A percentile compares a stretch with the other conserved stretches of the same genome.
These are phyloP conservation scores for Brachyptera risi DNA, from an alignment of 2,888 invertebrate species.

Conservation along the genomic window DNA sequence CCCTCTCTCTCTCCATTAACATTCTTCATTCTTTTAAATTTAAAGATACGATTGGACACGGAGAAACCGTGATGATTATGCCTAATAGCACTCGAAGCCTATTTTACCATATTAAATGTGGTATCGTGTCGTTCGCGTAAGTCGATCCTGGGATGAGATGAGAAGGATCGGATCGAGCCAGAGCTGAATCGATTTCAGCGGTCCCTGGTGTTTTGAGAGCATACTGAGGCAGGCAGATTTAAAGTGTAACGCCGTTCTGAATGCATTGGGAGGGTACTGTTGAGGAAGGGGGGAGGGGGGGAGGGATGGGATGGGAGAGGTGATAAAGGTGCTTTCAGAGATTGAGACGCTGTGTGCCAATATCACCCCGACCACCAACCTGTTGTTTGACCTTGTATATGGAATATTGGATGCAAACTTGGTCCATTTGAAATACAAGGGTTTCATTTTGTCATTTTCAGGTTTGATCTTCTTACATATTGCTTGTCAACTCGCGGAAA, in stretches of 20 bases:
- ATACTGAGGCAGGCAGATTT: constrained; percentile 18
- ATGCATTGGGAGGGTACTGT: constrained; percentile 3
- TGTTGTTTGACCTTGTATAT: constrained; percentile 10
- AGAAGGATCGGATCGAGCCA: background rate
- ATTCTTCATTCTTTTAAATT: no score
- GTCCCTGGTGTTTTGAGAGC: constrained; percentile 18
- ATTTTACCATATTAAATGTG: no score
- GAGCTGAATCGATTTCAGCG: constrained; percentile 20
- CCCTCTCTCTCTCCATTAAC: no score
- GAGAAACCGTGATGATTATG: no score
- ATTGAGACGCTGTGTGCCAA: constrained; percentile 39
- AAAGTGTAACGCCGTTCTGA: constrained; percentile 17
- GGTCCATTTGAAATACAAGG: no score
- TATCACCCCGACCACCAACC: constrained; percentile 4
- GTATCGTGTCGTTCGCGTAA: constrained; percentile 17
- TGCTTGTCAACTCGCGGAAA: no score
- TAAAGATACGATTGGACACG: no score
- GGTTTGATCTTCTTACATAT: no score
- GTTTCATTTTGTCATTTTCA: no score
- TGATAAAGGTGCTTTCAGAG: background rate
- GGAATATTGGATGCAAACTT: no score
- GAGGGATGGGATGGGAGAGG: background rate
- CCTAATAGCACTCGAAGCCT: no score
- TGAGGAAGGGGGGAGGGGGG: background rate
- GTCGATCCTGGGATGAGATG: constrained; percentile 20